Conservation (phyloP, 1,140 invertebrate genomes). For the Pygmarrhopalites habei region DNA sequence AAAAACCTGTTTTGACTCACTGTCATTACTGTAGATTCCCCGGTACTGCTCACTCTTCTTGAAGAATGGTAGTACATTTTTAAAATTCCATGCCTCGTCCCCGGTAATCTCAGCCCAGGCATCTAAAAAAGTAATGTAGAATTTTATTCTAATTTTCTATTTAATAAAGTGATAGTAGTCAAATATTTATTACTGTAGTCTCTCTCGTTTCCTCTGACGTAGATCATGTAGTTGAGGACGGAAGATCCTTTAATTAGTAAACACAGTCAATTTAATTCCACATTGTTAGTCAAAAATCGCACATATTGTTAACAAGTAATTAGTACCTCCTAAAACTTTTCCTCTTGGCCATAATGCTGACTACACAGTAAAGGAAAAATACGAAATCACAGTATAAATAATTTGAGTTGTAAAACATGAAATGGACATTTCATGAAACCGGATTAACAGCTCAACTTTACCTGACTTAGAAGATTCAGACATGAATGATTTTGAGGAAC, state of each 20-base stretch:
- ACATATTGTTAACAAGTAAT: no score
- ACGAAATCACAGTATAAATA: background rate
- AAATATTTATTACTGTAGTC: conserved; percentile 61
- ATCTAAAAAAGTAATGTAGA: background rate
- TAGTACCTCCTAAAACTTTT: conserved; percentile 49
- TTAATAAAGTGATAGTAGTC: no score
- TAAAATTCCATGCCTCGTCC: conserved; percentile 45
- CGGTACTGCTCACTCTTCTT: conserved; percentile 45
- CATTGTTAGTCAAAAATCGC: no score
- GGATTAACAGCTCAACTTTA: background rate
- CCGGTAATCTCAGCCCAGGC: conserved; percentile 21
- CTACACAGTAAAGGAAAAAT: background rate
- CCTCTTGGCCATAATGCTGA: conserved; percentile 46
- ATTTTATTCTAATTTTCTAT: background rate
- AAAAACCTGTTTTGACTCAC: no score
- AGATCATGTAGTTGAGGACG: conserved; percentile 59
- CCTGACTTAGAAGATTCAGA: conserved; percentile 42
- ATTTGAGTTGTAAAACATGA: background rate
- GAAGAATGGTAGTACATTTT: conserved; percentile 51
- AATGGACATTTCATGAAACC: background rate
- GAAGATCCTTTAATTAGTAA: no score
- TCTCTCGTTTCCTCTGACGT: conserved; percentile 54
- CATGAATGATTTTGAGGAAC: conserved; percentile 52
- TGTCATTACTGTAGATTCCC: conserved; percentile 9
- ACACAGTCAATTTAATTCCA: no score